Evolutionary conservation across 1,140 invertebrate genomes (phyloP), one percentile per base, ranked within the genome.

Genomic region (Bursaphelenchus mucronatus): DNA sequence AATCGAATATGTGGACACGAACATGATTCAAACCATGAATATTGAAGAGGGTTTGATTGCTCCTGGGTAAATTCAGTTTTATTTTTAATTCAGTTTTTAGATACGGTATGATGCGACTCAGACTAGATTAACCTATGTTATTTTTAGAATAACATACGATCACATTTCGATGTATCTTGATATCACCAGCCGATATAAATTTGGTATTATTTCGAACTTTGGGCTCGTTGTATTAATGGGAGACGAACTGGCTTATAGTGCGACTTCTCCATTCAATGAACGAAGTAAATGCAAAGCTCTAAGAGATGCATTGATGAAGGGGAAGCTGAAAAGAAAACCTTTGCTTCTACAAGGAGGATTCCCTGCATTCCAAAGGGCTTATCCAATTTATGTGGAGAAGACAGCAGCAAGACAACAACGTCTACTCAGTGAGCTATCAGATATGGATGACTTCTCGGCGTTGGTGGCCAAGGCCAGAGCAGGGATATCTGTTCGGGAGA

Each of bases 191-290:
- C 3, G 57, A 5, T 11, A 13, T n/a, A 41, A 13, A n/a, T 19
- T 59, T 17, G 40, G 10, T 7, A 43, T 43, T 39, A 64, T 64
- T 17, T n/a, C 45, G 39, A 61, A 43, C 5, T 64, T 61, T 43
- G 63, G 61, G 17, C 41, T 64, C 13, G 57, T 64, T n/a, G 63
- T 64, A n/a, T 64, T 64, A 9, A 63, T 64, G 63, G 63, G 50
- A 40, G 63, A 64, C 6, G 53, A 64, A 13, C 45, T 59, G 57
- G 57, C 15, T 1, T 1, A 17, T 45, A 1, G 19, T 11, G 11
- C 11, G 11, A 4, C 13, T n/a, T 39, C 11, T 39, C 53, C 53
- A n/a, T 59, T 59, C 45, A 44, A 7, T 44, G 13, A 13, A 3
- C 11, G 30, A 41, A 46, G 40, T 11, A 59, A 46, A 44, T 19